Conservation (phyloP, 1,140 invertebrate species). For the Intoshia linei region DNA sequence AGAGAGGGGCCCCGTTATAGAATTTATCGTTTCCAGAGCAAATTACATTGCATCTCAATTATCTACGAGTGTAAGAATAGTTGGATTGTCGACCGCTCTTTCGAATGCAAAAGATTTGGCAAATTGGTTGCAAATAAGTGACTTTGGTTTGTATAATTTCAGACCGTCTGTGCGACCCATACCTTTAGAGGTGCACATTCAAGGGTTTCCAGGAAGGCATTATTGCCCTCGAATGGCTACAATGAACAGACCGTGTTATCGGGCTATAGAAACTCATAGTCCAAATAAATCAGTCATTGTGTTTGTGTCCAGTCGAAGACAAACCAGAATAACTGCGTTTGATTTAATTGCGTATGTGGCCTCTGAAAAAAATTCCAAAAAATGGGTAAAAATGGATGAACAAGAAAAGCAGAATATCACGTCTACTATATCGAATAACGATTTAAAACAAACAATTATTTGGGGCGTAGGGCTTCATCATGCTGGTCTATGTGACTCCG, state of each 20-base stretch:
- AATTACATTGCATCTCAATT: constrained; percentile 69
- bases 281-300: constrained; percentile 54
- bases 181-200: constrained; percentile 67
- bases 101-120: constrained; percentile 83
- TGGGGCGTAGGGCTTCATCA: constrained; percentile 97
- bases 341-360: constrained; percentile 73
- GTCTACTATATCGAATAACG: constrained; percentile 38
- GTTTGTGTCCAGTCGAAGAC: constrained; percentile 82
- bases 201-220: constrained; percentile 68
- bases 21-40: constrained; percentile 36
- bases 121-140: constrained; percentile 41
- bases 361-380: constrained; percentile 57
- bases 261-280: constrained; percentile 58
- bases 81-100: constrained; percentile 76
- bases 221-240: constrained; percentile 96
- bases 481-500: constrained; percentile 60
- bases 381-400: constrained; percentile 63
- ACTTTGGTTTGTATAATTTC: constrained; percentile 75
- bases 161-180: constrained; percentile 79
- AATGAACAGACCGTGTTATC: constrained; percentile 78
- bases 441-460: constrained; percentile 59
- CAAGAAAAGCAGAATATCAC: constrained; percentile 32
- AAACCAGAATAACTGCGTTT: constrained; percentile 73
- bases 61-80: constrained; percentile 36
- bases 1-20: constrained; percentile 32